Conservation (phyloP, 2,888 invertebrate species). For the Eristalinus sepulchralis region DNA sequence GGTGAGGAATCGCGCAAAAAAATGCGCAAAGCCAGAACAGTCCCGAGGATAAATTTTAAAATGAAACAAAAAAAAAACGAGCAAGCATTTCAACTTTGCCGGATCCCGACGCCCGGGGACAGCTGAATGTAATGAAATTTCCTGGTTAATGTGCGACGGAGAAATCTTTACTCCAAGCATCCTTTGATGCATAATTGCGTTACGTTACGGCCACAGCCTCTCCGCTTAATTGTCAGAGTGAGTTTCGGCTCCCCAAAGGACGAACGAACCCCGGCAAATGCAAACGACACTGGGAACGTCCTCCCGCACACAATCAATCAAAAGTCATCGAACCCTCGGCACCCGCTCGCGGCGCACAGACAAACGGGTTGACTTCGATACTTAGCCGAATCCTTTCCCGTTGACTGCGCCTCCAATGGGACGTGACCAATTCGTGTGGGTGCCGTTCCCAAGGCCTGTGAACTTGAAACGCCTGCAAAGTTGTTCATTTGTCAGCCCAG, state of each 20-base stretch:
- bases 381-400: slow-evolving; percentile 23
- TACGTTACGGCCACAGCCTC: slow-evolving; percentile 27
- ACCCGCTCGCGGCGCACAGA: background rate
- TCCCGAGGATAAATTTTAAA: background rate
- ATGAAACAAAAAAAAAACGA: background rate
- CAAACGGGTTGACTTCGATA: background rate
- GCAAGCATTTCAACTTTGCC: background rate
- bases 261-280: background rate
- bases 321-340: background rate
- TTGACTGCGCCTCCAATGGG: slow-evolving; percentile 41
- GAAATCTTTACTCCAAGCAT: slow-evolving; percentile 43
- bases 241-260: slow-evolving; percentile 22
- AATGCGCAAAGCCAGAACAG: background rate
- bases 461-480: slow-evolving; percentile 43
- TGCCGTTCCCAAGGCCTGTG: slow-evolving; percentile 13
- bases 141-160: slow-evolving; percentile 9
- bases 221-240: slow-evolving; percentile 44
- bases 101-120: background rate
- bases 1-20: background rate
- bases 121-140: background rate
- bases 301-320: slow-evolving; percentile 44
- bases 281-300: slow-evolving; percentile 1
- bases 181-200: slow-evolving; percentile 56
- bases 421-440: slow-evolving; percentile 54
- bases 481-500: slow-evolving; percentile 36